Evolutionary conservation across 92 coral and sea anemone genomes (phyloP).

Genomic region (Blastomussa wellsi): DNA sequence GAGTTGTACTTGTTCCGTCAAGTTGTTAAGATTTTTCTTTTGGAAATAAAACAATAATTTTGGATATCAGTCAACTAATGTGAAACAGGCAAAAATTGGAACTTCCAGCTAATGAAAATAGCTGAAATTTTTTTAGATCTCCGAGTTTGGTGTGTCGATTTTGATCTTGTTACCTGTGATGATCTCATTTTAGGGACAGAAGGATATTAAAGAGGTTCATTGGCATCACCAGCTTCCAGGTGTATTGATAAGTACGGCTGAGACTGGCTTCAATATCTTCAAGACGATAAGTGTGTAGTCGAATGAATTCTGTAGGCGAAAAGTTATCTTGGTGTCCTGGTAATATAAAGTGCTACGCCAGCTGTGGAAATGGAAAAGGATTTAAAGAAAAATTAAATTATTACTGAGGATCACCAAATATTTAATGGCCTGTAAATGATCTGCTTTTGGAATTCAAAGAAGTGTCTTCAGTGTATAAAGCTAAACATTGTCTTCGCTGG

Average conservation of each 20-base stretch:
- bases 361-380: background rate
- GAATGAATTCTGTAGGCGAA: background rate
- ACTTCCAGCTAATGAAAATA: no score
- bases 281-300: conserved; percentile 90
- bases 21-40: no score
- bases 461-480: no score
- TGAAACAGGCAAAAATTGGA: no score
- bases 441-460: no score
- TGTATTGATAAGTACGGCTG: conserved; percentile 92
- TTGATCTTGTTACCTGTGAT: background rate
- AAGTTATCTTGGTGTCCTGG: background rate
- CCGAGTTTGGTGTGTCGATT: background rate
- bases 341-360: background rate
- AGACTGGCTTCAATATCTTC: conserved; percentile 87
- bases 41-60: no score
- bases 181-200: conserved; percentile 78
- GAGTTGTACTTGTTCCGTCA: no score
- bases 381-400: background rate
- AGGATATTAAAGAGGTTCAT: conserved; percentile 89
- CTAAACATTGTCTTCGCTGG: no score
- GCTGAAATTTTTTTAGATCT: no score
- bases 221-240: conserved; percentile 98
- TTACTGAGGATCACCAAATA: background rate
- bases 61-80: no score
- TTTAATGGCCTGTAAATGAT: background rate